Evolutionary conservation across 2,113 vertebrate species (phyloP), one percentile per base, ranked within the genome.

Genomic region (Gambusia holbrooki): DNA sequence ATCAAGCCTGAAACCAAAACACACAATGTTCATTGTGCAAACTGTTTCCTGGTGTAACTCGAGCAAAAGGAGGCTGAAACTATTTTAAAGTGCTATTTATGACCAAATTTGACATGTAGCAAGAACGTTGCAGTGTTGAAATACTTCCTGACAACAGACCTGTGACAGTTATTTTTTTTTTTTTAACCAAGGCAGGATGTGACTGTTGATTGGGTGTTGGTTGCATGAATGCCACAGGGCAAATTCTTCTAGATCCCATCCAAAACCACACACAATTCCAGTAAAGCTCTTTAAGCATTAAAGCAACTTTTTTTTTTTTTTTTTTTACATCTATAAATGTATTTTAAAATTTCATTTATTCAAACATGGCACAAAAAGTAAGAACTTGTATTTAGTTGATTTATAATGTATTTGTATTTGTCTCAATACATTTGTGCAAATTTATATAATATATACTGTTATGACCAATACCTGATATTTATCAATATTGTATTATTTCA

Each of bases 71-170:
- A 11, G 9, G 17, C 30, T 25, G 62, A 64, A 19, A 33, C 17
- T 10, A 32, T 12, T 64, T 33, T 6, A 32, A 29, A 7, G 28
- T 17, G 15, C 29, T 29, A 28, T 37, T 64, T 37, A 14, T 13
- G 12, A 7, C 2, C 13, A 6, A 65, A 22, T 65, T 33, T 65
- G 6, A 58, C 51, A n/a, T 62, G 27, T 17, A 48, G 45, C 14
- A 48, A 66, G 12, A 51, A 54, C 11, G n/a, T 69, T 40, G 28
- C 48, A 29, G 35, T 60, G 67, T 48, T 12, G 42, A 33, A 69
- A 61, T 15, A 76, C 74, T 82, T 86, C 82, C 82, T 84, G 64
- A 60, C 5, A 60, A 28, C 15, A 30, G 30, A 30, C 3, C 0
- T 58, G 51, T 54, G 51, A 58, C 62, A 9, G 13, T 35, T 60